Conservation (phyloP, 2,888 invertebrate species). For the Drosophila monieri region DNA sequence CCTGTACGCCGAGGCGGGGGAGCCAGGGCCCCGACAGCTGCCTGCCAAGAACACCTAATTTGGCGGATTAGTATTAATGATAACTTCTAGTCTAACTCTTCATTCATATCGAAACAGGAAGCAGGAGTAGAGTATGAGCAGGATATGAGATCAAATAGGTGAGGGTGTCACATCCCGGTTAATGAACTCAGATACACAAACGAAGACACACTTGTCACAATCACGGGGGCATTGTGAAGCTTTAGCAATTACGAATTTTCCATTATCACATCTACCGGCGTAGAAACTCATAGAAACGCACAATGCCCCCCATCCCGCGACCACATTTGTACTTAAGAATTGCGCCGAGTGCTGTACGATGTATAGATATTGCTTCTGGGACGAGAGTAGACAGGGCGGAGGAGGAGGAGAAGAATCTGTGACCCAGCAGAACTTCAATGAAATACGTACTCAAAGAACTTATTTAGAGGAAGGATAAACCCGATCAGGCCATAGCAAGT, state of each 20-base stretch:
- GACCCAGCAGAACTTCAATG: slow-evolving; percentile 30
- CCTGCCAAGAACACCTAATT: slow-evolving; percentile 72
- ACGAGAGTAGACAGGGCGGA: slow-evolving; percentile 5
- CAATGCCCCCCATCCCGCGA: slow-evolving; percentile 47
- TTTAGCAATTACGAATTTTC: slow-evolving; percentile 51
- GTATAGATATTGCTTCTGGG: slow-evolving; percentile 49
- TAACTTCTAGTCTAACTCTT: slow-evolving; percentile 74
- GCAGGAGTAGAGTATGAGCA: slow-evolving; percentile 12
- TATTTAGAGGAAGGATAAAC: slow-evolving; percentile 34
- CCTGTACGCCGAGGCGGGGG: slow-evolving; percentile 86
- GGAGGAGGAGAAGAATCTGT: slow-evolving; percentile 19
- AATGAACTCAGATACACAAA: slow-evolving; percentile 20
- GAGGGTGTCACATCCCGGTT: background rate
- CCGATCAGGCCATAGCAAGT: slow-evolving; percentile 57
- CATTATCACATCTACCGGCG: slow-evolving; percentile 36
- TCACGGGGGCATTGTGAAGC: slow-evolving; percentile 39
- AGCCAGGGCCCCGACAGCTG: slow-evolving; percentile 64
- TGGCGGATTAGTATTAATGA: slow-evolving; percentile 56
- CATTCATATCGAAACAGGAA: slow-evolving; percentile 73
- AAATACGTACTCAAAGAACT: slow-evolving; percentile 70
- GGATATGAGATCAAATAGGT: slow-evolving; percentile 27
- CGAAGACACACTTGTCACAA: slow-evolving; percentile 39
- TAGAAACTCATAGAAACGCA: slow-evolving; percentile 36
- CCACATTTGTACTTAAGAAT: slow-evolving; percentile 58
- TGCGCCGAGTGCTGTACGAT: slow-evolving; percentile 56